phyloP scores from a whole-genome alignment of 1,140 invertebrate species.

The Pseudoatta argentina region DNA sequence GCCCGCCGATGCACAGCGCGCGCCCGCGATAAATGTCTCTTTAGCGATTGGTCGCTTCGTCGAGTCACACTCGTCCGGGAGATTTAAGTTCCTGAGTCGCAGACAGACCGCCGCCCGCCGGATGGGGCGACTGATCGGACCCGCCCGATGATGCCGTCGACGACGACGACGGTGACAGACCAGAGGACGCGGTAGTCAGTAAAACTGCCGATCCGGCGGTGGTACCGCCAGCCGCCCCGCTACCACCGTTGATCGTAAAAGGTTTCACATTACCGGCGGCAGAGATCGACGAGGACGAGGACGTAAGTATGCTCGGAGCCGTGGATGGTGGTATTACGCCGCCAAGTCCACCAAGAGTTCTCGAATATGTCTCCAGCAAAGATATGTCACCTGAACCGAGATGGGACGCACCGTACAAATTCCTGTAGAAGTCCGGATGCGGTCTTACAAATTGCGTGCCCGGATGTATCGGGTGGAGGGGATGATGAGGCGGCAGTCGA shows the following conservation, averaged over 20 bases:
- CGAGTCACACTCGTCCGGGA: conserved; percentile 84
- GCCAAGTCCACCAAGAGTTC: conserved; percentile 85
- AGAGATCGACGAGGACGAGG: conserved; percentile 81
- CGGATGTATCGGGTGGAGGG: conserved; percentile 88
- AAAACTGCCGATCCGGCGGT: conserved; percentile 69
- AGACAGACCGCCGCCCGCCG: conserved; percentile 73
- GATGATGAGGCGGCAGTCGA: conserved; percentile 86
- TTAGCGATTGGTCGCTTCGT: conserved; percentile 29
- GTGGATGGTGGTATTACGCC: conserved; percentile 82
- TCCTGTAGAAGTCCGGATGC: conserved; percentile 88
- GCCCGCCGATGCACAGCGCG: conserved; percentile 57
- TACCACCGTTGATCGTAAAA: conserved; percentile 78
- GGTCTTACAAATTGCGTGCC: conserved; percentile 83
- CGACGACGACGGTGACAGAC: conserved; percentile 84
- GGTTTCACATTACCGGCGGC: conserved; percentile 72
- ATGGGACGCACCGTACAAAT: conserved; percentile 87
- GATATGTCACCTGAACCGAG: conserved; percentile 87
- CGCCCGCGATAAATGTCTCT: conserved; percentile 23
- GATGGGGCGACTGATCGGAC: conserved; percentile 84
- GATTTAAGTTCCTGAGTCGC: conserved; percentile 84
- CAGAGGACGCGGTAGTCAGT: conserved; percentile 81
- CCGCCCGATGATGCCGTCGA: conserved; percentile 83
- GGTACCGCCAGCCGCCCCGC: conserved; percentile 42
- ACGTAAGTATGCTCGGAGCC: conserved; percentile 81
- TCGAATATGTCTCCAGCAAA: conserved; percentile 89